A percentile compares a stretch with the other conserved stretches of the same genome.
Evolutionary conservation across 2,113 vertebrate species (phyloP).

Genomic region (Eclectus roratus): DNA sequence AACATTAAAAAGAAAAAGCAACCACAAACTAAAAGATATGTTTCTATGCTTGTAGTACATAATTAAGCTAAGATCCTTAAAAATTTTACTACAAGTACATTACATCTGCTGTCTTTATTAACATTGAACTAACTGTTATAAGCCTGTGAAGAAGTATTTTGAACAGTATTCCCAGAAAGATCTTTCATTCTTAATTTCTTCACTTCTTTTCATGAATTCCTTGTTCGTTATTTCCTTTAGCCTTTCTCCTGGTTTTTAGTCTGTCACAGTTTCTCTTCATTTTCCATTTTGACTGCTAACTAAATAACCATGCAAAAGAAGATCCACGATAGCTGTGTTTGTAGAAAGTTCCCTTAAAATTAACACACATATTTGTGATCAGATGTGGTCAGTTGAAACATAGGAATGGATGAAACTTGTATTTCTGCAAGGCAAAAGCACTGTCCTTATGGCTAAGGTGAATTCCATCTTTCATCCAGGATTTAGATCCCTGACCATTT

Average conservation of each 20-base stretch:
- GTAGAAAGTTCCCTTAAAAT: not conserved
- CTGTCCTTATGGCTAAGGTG: not conserved
- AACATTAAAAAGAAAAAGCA: not conserved
- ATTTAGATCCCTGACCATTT: not conserved
- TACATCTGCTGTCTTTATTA: not conserved
- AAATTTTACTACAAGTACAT: not conserved
- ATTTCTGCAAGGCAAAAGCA: not conserved
- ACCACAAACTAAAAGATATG: not conserved
- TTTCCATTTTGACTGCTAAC: not conserved
- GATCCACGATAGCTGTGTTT: not conserved
- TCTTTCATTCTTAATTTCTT: not conserved
- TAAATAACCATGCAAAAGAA: not conserved
- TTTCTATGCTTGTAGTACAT: not conserved
- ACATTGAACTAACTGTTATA: not conserved
- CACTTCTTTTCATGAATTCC: not conserved
- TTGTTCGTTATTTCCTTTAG: not conserved
- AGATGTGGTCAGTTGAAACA: not conserved
- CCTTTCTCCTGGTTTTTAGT: not conserved
- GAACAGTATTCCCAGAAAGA: not conserved
- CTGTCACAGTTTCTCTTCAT: not conserved
- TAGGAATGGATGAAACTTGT: fast-evolving
- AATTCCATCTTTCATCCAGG: not conserved
- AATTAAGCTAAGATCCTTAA: not conserved
- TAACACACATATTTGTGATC: not conserved
- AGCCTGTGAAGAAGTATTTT: not conserved